phyloP scores from a whole-genome alignment of 2,888 invertebrate species.

The Poecilus cupreus region DNA sequence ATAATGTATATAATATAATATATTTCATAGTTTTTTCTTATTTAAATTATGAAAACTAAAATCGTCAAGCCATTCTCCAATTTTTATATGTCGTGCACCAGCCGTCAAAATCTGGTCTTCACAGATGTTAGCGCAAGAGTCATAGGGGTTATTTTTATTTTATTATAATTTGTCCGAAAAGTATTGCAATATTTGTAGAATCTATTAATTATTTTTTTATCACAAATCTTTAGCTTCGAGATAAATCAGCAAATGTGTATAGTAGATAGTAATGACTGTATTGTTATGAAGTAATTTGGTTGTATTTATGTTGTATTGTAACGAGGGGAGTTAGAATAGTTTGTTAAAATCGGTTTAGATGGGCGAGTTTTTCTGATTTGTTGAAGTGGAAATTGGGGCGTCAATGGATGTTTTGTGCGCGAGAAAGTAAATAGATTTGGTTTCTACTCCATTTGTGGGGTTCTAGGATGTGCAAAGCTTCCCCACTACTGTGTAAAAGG shows the following conservation, averaged over 20 bases:
- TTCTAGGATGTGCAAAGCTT: slow-evolving; percentile 19
- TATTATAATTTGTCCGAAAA: too few relatives aligned
- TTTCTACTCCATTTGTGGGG: slow-evolving; percentile 39
- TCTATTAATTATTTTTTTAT: too few relatives aligned
- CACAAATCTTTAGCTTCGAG: too few relatives aligned
- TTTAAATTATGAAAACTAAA: too few relatives aligned
- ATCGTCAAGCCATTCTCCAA: too few relatives aligned
- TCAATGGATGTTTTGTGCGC: slow-evolving; percentile 38
- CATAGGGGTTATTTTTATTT: too few relatives aligned
- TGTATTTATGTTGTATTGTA: not conserved
- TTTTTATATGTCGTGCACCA: too few relatives aligned
- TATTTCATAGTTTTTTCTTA: too few relatives aligned
- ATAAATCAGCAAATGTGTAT: not conserved
- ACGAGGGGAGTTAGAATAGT: slow-evolving; percentile 2
- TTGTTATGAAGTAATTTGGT: slow-evolving; percentile 11
- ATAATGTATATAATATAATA: too few relatives aligned
- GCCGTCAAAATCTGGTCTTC: too few relatives aligned
- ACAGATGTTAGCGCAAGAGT: too few relatives aligned
- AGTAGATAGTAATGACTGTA: not conserved
- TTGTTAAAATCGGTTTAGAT: slow-evolving; percentile 20
- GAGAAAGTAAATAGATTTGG: slow-evolving; percentile 46
- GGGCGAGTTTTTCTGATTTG: slow-evolving; percentile 34
- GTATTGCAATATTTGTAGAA: too few relatives aligned
- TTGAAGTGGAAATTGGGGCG: slow-evolving; percentile 43
- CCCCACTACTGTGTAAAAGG: not conserved